Evolutionary conservation across 92 coral and sea anemone genomes (phyloP).

Genomic region (Porites divaricata): DNA sequence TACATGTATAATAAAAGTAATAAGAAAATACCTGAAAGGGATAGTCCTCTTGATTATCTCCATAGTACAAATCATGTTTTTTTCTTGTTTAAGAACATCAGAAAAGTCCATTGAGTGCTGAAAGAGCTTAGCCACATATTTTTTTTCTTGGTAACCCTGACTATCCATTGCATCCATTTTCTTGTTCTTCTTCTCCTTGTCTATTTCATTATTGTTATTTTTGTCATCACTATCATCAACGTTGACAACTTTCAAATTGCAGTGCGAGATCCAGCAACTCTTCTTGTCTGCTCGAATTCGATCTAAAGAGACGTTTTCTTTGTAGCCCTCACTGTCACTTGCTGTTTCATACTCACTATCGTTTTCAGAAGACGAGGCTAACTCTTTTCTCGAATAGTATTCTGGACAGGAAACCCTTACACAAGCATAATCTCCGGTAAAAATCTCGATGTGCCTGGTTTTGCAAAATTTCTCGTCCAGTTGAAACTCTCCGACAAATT

Average conservation of each 20-base stretch:
- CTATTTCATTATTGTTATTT: slow-evolving; percentile 4
- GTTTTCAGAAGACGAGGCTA: not conserved
- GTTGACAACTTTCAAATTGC: not conserved
- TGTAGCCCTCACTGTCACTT: not conserved
- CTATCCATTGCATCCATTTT: too few species aligned
- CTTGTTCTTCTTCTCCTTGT: too few species aligned
- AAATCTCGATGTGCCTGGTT: slow-evolving; percentile 38
- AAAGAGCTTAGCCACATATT: slow-evolving; percentile 8
- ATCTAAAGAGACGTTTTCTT: not conserved
- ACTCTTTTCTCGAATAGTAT: not conserved
- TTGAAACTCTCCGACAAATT: slow-evolving; percentile 15
- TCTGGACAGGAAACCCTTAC: slow-evolving; percentile 20
- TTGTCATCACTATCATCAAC: not conserved
- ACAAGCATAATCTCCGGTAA: slow-evolving; percentile 47
- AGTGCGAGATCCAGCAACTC: slow-evolving; percentile 36
- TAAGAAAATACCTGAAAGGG: slow-evolving; percentile 53
- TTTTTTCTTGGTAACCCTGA: too few species aligned
- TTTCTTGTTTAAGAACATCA: not conserved
- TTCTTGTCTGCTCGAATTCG: not conserved
- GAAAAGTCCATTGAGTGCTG: slow-evolving; percentile 38
- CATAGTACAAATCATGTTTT: not conserved
- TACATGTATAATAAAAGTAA: too few species aligned
- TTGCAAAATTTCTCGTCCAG: slow-evolving; percentile 7
- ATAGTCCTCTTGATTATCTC: slow-evolving; percentile 45
- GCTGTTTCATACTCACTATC: not conserved